Conservation (phyloP, 37 sponge, comb jelly and placozoan species). For the Ianthella basta region DNA sequence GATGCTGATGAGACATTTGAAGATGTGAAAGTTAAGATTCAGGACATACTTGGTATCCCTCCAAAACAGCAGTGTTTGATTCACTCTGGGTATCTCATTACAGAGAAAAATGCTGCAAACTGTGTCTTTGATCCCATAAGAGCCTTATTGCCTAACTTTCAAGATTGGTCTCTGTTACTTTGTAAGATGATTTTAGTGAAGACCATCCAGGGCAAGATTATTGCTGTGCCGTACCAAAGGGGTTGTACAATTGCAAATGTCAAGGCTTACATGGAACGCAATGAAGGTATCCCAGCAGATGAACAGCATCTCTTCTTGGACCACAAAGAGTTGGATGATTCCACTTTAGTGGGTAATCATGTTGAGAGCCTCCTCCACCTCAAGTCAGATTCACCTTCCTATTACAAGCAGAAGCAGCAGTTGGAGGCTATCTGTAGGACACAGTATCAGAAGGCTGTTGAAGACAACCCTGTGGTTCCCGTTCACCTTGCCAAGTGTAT, state of each 20-base stretch:
- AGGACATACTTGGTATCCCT: conserved; percentile 58
- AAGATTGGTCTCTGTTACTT: no score
- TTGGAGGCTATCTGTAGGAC: neutral
- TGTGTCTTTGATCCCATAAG: no score
- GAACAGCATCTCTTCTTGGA: conserved; percentile 24
- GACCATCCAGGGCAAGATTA: no score
- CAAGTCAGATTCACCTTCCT: neutral
- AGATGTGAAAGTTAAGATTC: conserved; percentile 58
- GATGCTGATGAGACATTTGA: neutral
- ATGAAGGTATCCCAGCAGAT: conserved; percentile 21
- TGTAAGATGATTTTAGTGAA: no score
- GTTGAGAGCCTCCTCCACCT: neutral
- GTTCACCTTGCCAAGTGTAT: neutral
- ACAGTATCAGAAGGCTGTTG: conserved; percentile 12
- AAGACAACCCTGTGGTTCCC: neutral
- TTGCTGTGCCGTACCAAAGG: no score
- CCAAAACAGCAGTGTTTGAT: conserved; percentile 14
- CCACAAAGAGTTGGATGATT: neutral
- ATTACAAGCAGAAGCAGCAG: no score
- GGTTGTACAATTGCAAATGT: conserved; percentile 3
- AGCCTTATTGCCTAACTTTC: no score
- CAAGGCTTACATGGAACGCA: conserved; percentile 7
- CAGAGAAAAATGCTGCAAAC: neutral
- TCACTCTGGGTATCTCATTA: neutral
- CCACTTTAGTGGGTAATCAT: neutral